Conservation (phyloP, 1,140 invertebrate genomes). For the Rhizoglyphus robini region DNA sequence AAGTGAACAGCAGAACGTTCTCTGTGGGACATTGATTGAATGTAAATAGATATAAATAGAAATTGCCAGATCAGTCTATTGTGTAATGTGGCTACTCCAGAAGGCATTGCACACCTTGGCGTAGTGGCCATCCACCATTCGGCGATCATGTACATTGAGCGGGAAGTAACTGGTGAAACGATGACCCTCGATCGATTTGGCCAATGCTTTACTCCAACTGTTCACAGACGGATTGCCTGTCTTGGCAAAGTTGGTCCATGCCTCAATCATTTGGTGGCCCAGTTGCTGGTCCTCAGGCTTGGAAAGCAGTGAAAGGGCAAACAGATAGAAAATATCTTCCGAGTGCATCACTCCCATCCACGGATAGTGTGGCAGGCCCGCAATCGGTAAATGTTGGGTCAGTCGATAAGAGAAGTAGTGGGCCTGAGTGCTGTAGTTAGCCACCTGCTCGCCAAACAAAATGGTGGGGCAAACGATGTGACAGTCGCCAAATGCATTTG, state of each 20-base stretch:
- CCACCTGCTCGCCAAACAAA: neutral
- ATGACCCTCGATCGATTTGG: too few species aligned
- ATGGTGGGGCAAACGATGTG: slow-evolving; percentile 4
- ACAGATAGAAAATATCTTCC: slow-evolving; percentile 86
- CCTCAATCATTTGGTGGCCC: slow-evolving; percentile 23
- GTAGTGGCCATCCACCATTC: too few species aligned
- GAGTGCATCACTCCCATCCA: slow-evolving; percentile 93
- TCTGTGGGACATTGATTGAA: too few species aligned
- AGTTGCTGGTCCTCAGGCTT: slow-evolving; percentile 21
- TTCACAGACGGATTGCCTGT: slow-evolving; percentile 16
- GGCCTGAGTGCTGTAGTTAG: neutral
- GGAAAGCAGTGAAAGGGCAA: slow-evolving; percentile 44
- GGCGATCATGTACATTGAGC: too few species aligned
- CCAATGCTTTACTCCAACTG: neutral
- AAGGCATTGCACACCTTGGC: too few species aligned
- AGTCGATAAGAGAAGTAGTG: neutral
- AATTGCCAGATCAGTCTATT: too few species aligned
- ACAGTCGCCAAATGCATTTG: neutral
- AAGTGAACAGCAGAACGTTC: too few species aligned
- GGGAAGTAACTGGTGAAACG: too few species aligned
- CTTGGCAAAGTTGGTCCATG: slow-evolving; percentile 25
- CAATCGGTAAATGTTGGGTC: neutral
- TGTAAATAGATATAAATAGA: too few species aligned
- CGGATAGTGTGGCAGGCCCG: slow-evolving; percentile 29
- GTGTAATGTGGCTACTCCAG: too few species aligned